These are phyloP conservation scores for Caenorhabditis sp. DNA, from an alignment of 2,888 invertebrate genomes.

Conservation along the genomic window DNA sequence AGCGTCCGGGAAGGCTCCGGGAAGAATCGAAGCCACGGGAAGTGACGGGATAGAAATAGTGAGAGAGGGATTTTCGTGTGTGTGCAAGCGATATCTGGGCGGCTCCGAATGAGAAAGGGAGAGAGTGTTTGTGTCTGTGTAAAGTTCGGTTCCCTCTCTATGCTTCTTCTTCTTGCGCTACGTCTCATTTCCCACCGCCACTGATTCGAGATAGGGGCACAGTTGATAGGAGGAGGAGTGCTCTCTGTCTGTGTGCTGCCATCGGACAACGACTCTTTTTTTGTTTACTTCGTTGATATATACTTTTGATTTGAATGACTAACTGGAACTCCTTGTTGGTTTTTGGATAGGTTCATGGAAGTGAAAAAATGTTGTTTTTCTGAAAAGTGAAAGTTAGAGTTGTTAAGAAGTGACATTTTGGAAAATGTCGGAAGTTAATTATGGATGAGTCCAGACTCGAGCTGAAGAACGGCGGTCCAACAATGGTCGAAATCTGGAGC, in stretches of 20 bases:
- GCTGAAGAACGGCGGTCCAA: too few relatives aligned
- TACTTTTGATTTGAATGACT: not conserved
- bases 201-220: slow-evolving; percentile 23
- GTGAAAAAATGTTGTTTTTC: too few relatives aligned
- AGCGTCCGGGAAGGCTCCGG: not conserved
- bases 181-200: slow-evolving; percentile 1
- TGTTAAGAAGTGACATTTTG: too few relatives aligned
- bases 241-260: not conserved
- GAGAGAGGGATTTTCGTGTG: not conserved
- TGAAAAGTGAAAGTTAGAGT: too few relatives aligned
- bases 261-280: not conserved
- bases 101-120: slow-evolving; percentile 21
- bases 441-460: too few relatives aligned
- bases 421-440: too few relatives aligned
- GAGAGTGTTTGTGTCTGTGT: slow-evolving; percentile 23
- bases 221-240: slow-evolving; percentile 10
- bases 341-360: too few relatives aligned
- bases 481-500: too few relatives aligned
- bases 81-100: slow-evolving; percentile 38
- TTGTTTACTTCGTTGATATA: slow-evolving; percentile 24
- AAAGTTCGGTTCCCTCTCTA: slow-evolving; percentile 34
- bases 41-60: slow-evolving; percentile 8
- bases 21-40: slow-evolving; percentile 8
- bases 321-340: not conserved
- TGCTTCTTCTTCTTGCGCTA: not conserved